A percentile compares a stretch with the other conserved stretches of the same genome.
Evolutionary conservation across 2,888 invertebrate species (phyloP).

Genomic region (Conomelus anceps): DNA sequence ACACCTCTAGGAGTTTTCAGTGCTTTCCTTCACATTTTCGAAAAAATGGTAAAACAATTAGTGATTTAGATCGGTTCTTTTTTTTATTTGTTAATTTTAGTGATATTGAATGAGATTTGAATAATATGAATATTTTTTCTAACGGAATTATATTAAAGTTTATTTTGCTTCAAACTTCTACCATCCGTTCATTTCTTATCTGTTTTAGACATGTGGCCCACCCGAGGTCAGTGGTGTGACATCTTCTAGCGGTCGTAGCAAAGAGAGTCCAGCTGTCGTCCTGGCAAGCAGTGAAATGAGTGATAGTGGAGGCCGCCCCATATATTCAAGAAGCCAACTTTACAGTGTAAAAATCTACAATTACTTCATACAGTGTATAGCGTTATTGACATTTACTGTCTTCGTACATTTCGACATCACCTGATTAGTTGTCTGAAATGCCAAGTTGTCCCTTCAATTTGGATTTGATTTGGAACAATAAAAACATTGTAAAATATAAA

Average conservation of each 20-base stretch:
- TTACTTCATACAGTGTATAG: background rate
- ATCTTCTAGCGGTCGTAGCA: background rate
- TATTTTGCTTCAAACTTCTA: too few species aligned
- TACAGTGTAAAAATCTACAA: background rate
- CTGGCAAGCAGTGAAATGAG: constrained; percentile 19
- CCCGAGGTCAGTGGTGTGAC: constrained; percentile 17
- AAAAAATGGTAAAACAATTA: too few species aligned
- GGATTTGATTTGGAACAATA: background rate
- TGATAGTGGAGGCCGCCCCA: background rate
- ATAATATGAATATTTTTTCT: too few species aligned
- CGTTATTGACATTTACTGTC: background rate
- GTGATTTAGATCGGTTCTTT: too few species aligned
- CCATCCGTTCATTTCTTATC: background rate
- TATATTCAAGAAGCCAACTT: background rate
- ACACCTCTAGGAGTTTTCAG: too few species aligned
- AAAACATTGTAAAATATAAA: background rate
- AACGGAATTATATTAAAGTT: too few species aligned
- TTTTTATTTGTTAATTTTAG: too few species aligned
- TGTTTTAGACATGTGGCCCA: constrained; percentile 16
- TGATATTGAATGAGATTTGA: too few species aligned
- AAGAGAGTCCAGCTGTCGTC: constrained; percentile 11
- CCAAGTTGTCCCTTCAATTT: background rate
- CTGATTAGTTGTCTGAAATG: background rate
- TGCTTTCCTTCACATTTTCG: too few species aligned
- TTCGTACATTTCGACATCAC: background rate